A percentile compares a stretch with the other conserved stretches of the same genome.
Evolutionary conservation across 2,888 invertebrate genomes (phyloP).

Genomic region (Nebria salina): DNA sequence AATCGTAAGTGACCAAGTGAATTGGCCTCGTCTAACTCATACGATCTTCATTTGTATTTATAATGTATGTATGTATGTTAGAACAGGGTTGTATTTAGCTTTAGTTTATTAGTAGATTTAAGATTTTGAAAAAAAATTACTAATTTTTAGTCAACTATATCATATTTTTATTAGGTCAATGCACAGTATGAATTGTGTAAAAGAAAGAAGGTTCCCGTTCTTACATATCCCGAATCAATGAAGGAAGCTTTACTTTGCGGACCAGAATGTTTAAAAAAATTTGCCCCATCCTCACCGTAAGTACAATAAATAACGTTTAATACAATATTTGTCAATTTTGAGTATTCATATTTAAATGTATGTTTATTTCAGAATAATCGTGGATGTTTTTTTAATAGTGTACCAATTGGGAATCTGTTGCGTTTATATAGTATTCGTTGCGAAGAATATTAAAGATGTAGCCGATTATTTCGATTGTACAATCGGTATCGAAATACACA

Average conservation of each 20-base stretch:
- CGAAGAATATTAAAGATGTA: constrained; percentile 73
- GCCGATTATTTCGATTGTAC: constrained; percentile 36
- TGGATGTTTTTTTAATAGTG: constrained; percentile 76
- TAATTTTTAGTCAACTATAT: too few relatives aligned
- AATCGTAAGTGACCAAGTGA: constrained; percentile 15
- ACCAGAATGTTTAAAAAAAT: constrained; percentile 70
- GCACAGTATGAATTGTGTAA: constrained; percentile 73
- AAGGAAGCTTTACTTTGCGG: constrained; percentile 80
- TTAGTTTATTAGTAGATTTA: background rate
- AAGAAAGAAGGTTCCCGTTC: constrained; percentile 73
- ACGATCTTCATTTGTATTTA: background rate
- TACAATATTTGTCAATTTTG: background rate
- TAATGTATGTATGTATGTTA: constrained; percentile 6
- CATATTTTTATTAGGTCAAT: constrained; percentile 58
- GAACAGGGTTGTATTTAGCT: constrained; percentile 4
- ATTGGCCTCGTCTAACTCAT: constrained; percentile 9
- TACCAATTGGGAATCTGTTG: constrained; percentile 92
- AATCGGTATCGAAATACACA: constrained; percentile 41
- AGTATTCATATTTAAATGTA: background rate
- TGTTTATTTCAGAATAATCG: constrained; percentile 63
- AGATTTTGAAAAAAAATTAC: background rate
- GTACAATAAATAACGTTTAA: constrained; percentile 49
- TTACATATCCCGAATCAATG: constrained; percentile 89
- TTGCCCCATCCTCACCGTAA: constrained; percentile 65
- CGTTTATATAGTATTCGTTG: constrained; percentile 84